These are phyloP conservation scores for Falco punctatus DNA, from an alignment of 2,113 vertebrate genomes.

Conservation along the genomic window DNA sequence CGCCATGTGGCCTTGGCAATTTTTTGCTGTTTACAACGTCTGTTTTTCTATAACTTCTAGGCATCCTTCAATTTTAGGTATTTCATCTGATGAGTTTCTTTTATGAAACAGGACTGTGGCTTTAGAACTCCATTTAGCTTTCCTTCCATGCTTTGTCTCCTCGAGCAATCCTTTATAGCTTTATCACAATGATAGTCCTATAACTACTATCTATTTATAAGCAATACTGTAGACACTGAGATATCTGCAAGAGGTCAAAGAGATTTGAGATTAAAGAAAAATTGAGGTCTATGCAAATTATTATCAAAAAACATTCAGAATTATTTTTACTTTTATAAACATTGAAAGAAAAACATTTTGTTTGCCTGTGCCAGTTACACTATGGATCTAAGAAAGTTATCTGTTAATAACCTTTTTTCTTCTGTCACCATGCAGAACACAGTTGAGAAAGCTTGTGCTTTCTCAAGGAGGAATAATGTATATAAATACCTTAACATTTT, in stretches of 20 bases:
- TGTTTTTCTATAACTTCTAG: not conserved
- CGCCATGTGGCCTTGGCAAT: not conserved
- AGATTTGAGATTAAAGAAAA: not conserved
- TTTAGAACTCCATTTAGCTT: not conserved
- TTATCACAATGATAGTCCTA: not conserved
- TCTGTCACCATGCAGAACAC: not conserved
- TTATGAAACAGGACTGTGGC: not conserved
- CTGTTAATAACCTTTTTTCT: not conserved
- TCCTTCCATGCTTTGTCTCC: not conserved
- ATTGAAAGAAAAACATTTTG: not conserved
- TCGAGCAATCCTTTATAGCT: not conserved
- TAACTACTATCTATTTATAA: not conserved
- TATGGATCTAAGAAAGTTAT: not conserved
- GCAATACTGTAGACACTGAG: not conserved
- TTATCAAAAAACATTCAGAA: not conserved
- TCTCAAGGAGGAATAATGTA: not conserved
- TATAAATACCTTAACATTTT: not conserved
- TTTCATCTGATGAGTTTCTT: not conserved
- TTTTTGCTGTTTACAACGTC: not conserved
- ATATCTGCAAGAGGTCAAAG: not conserved
- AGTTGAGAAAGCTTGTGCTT: not conserved
- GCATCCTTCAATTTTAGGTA: not conserved
- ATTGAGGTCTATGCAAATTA: not conserved
- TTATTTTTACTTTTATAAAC: not conserved
- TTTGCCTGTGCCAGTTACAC: not conserved